phyloP scores from a whole-genome alignment of 2,888 invertebrate species.

The Anoplius nigerrimus region DNA sequence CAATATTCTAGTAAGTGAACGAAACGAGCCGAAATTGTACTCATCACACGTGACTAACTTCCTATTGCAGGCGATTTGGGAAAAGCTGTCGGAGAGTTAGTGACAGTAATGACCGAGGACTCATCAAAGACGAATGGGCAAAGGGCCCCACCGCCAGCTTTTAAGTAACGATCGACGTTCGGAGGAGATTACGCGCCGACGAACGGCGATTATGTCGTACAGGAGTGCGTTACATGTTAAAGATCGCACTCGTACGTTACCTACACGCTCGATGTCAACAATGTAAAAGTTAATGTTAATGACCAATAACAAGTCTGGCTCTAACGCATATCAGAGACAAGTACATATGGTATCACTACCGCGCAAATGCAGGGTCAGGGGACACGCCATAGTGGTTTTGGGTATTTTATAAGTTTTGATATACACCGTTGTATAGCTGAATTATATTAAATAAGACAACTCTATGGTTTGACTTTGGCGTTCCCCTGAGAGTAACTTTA shows the following conservation, averaged over 20 bases:
- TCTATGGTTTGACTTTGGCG: constrained; percentile 64
- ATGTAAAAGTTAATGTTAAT: constrained; percentile 48
- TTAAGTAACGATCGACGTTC: constrained; percentile 61
- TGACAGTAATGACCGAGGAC: constrained; percentile 92
- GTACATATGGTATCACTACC: constrained; percentile 52
- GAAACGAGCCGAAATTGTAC: no score
- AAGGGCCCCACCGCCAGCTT: constrained; percentile 69
- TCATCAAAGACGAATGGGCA: constrained; percentile 66
- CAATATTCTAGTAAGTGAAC: no score
- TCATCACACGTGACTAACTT: not conserved
- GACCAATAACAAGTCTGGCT: constrained; percentile 73
- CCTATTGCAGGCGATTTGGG: constrained; percentile 85
- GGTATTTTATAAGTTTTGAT: constrained; percentile 75
- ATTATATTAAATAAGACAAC: constrained; percentile 61
- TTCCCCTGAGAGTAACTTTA: constrained; percentile 64
- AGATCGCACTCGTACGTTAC: not conserved
- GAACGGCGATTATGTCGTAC: not conserved
- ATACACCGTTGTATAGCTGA: constrained; percentile 69
- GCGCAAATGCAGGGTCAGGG: constrained; percentile 58
- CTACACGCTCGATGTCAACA: constrained; percentile 12
- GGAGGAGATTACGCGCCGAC: not conserved
- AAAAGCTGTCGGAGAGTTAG: constrained; percentile 90
- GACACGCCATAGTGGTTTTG: constrained; percentile 68
- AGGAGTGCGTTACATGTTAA: constrained; percentile 16
- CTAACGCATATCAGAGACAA: constrained; percentile 72